These are phyloP conservation scores for Apostichopus japonicus DNA, from an alignment of 35 echinoderm and acorn worm genomes.

Conservation along the genomic window DNA sequence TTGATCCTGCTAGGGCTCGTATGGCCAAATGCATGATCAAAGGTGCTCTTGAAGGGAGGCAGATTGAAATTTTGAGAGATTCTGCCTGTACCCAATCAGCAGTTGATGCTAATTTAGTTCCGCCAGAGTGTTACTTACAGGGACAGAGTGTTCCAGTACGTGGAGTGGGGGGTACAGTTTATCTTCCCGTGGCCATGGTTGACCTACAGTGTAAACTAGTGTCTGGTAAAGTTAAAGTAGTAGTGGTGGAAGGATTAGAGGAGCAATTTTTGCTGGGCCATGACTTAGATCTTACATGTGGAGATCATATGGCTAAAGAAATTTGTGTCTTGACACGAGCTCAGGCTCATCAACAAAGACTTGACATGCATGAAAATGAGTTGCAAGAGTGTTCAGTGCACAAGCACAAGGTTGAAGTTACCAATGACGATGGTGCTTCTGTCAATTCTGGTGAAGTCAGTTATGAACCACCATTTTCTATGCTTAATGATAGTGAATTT, in stretches of 20 bases:
- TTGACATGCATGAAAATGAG: not conserved
- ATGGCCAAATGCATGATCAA: conserved; percentile 23
- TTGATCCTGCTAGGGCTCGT: not conserved
- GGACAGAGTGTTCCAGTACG: not conserved
- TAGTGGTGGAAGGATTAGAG: conserved; percentile 15
- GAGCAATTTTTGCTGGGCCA: conserved; percentile 14
- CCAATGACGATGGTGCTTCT: no score
- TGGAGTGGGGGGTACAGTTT: conserved; percentile 3
- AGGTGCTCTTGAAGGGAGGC: not conserved
- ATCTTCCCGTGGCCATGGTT: conserved; percentile 20
- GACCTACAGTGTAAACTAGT: conserved; percentile 23
- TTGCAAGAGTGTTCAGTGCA: conserved; percentile 8
- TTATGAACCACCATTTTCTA: no score
- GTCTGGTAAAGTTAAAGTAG: conserved; percentile 16
- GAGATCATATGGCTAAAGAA: conserved; percentile 28
- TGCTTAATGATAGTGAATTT: no score
- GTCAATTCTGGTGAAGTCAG: no score
- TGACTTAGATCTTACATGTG: conserved; percentile 27
- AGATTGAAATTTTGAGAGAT: not conserved
- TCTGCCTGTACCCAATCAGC: conserved; percentile 28
- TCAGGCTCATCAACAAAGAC: not conserved
- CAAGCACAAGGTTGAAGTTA: not conserved
- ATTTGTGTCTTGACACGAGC: conserved; percentile 17
- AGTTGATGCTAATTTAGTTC: not conserved
- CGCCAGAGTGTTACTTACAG: not conserved